A percentile compares a stretch with the other conserved stretches of the same genome.
Conservation (phyloP, 2,888 invertebrate species). For the Dromius quadrimaculatus region DNA sequence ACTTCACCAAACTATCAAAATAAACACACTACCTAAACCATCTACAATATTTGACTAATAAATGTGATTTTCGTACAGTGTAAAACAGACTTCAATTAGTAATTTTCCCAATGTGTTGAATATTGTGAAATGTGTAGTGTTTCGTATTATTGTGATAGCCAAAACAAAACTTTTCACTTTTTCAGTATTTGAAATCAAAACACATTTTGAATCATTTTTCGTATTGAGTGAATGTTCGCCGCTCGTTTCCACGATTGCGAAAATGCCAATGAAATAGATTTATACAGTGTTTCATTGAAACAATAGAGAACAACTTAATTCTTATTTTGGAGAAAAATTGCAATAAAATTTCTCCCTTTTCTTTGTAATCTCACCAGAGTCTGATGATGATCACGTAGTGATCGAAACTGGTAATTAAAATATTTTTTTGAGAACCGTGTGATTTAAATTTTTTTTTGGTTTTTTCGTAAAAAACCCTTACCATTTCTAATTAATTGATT, state of each 20-base stretch:
- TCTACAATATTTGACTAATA: not conserved
- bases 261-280: too few species aligned
- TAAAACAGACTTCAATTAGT: constrained; percentile 27
- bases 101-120: constrained; percentile 17
- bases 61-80: constrained; percentile 32
- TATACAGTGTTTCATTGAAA: not conserved
- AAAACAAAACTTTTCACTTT: not conserved
- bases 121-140: constrained; percentile 37
- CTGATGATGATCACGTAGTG: too few species aligned
- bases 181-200: constrained; percentile 23
- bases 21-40: constrained; percentile 3
- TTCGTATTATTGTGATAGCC: constrained; percentile 37
- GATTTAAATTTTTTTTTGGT: too few species aligned
- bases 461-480: too few species aligned
- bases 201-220: constrained; percentile 16
- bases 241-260: too few species aligned
- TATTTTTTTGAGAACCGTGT: too few species aligned
- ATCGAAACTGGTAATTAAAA: too few species aligned
- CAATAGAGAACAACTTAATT: not conserved
- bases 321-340: not conserved
- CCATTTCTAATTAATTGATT: too few species aligned
- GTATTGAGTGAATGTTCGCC: too few species aligned
- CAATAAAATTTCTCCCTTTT: too few species aligned
- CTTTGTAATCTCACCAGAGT: too few species aligned
- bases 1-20: not conserved